Base-by-base conservation (phyloP, 2,113 vertebrate genomes). In the Calyptomena viridis region DNA sequence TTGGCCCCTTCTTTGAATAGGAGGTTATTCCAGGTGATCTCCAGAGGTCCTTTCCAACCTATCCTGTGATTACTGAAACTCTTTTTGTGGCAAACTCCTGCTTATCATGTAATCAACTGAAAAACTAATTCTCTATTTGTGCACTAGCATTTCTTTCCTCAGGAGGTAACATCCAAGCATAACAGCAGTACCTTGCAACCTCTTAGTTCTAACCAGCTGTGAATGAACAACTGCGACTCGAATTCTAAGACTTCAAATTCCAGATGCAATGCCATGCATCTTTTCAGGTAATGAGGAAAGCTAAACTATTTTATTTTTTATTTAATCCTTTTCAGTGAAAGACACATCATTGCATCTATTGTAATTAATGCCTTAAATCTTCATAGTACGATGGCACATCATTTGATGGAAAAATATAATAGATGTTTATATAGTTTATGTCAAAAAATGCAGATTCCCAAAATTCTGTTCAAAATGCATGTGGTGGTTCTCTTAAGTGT, bases 211-310 rank as follows among this genome's bases (percentile, higher is more conserved):
- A 67, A 55, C 25, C 44, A 59, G 20, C 22, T 77, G 44, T 28
- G n/a, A n/a, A 42, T 66, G 39, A 72, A 73, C 8, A 88, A 73
- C 12, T 42, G 53, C 83, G 83, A 60, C 66, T 35, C 24, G 21
- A 30, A 88, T 89, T 49, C n/a, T 9, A 42, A 53, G 19, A 42
- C 19, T 73, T 35, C 13, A 60, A 37, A 58, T 17, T 35, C 53
- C 39, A 66, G 24, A 37, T 22, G 12, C 24, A n/a, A 3, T 22
- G 5, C 23, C 42, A 5, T 0, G 0, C 8, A 37, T 78, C 58
- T 18, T 66, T 87, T 88, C 46, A 47, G 21, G 40, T 71, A 64
- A 50, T 12, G 14, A 27, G 30, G 25, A 77, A 63, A 12, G 7
- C 14, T 56, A 76, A 76, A 63, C 8, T 30, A 14, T 37, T 69